Base-by-base conservation (phyloP, 2,888 invertebrate genomes). In the Arrhopalites spinosus region DNA sequence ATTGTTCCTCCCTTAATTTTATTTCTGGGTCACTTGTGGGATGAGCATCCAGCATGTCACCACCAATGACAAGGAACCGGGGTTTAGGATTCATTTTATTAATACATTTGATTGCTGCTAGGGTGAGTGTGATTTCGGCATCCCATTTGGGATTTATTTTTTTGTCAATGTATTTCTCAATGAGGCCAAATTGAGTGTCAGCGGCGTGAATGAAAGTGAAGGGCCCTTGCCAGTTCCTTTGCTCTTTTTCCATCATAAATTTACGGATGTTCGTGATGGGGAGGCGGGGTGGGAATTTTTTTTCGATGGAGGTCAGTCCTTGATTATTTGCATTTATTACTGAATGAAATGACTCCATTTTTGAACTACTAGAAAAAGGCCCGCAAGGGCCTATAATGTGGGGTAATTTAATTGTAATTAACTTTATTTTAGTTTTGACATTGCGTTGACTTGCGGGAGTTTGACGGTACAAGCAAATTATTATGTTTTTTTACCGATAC, bases 141-240 rank as follows among this genome's bases (percentile, higher is more conserved):
- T 85, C 84, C 87, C 87, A 88, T 2, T 83, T 80, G 20, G 83
- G 83, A 67, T 82, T 78, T 56, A 80, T 81, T 36, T 84, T 83
- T 67, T 84, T 81, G 53, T 82, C 73, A 11, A 84, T 73, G 77
- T 84, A 86, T 67, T 83, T 81, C 61, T 85, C 85, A 68, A 87
- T 87, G 82, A 87, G 84, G 15, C 88, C 88, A 74, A 87, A 85
- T 80, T 88, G 88, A n/a, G 86, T 84, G 80, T 88, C 88, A 0
- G 88, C 87, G 1, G 85, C 86, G 81, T 87, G 87, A 30, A 88
- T 84, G 81, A 88, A 88, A 77, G 81, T 84, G 78, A 87, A 88
- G 13, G 86, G 84, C 8, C 84, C 86, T 7, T 78, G 80, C 87
- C 87, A 87, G 75, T 79, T 59, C 72, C 83, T 81, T 75, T 86